These are phyloP conservation scores for Hipparchia sbordonii DNA, from an alignment of 2,888 invertebrate genomes.

Conservation along the genomic window DNA sequence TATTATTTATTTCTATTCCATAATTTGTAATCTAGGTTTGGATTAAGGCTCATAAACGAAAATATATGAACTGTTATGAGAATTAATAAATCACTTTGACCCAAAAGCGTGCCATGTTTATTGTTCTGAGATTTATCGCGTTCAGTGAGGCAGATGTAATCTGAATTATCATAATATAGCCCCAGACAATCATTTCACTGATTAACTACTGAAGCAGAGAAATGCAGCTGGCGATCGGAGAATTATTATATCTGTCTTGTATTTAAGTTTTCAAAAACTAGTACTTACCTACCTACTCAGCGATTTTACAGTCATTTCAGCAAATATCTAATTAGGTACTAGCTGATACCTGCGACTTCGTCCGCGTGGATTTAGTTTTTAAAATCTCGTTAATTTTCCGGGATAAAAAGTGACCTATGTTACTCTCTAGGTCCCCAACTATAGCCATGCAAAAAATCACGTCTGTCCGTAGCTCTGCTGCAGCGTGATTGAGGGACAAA, in stretches of 20 bases:
- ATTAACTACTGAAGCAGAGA: slow-evolving; percentile 6
- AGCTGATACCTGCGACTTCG: too few relatives aligned
- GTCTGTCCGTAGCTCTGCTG: too few relatives aligned
- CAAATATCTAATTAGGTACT: background rate
- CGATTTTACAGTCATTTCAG: background rate
- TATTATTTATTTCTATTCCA: too few relatives aligned
- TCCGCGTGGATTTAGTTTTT: too few relatives aligned
- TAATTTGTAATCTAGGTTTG: background rate
- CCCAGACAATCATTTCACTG: slow-evolving; percentile 11
- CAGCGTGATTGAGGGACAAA: too few relatives aligned
- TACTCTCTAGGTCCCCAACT: too few relatives aligned
- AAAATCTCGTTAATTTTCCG: too few relatives aligned
- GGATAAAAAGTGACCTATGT: too few relatives aligned
- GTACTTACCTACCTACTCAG: too few relatives aligned
- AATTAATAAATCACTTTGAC: slow-evolving; percentile 16
- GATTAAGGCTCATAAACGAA: background rate
- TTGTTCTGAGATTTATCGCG: slow-evolving; percentile 14
- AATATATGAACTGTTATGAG: slow-evolving; percentile 3
- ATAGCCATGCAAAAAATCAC: too few relatives aligned
- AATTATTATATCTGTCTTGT: background rate
- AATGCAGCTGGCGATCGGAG: background rate
- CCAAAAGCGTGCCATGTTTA: slow-evolving; percentile 16
- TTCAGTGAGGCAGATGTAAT: slow-evolving; percentile 8
- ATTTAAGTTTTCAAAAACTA: too few relatives aligned
- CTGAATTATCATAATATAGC: slow-evolving; percentile 8